phyloP scores from a whole-genome alignment of 2,113 vertebrate genomes.

The Brevimyrus niger region DNA sequence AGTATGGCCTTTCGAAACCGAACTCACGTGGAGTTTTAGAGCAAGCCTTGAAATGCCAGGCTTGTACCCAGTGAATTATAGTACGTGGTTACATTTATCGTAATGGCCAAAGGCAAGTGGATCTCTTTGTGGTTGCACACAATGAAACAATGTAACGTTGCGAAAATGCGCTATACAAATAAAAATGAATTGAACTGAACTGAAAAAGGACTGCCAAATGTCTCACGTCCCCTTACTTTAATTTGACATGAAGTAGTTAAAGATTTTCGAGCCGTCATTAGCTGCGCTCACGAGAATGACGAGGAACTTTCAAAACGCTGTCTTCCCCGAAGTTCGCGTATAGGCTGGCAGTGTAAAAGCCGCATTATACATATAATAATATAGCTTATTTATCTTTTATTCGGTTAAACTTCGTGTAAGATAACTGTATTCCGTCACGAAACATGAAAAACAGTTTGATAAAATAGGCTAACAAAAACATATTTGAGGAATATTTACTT shows the following conservation, averaged over 20 bases:
- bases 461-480: background rate
- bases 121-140: background rate
- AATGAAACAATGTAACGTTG: background rate
- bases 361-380: background rate
- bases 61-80: background rate
- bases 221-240: background rate
- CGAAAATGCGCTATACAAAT: too few species aligned
- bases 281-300: background rate
- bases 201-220: background rate
- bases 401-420: background rate
- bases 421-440: background rate
- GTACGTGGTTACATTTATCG: background rate
- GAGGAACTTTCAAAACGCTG: background rate
- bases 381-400: background rate
- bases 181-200: too few species aligned
- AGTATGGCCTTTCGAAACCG: background rate
- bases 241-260: background rate
- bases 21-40: background rate
- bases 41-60: background rate
- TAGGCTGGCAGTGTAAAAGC: background rate
- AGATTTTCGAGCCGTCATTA: background rate
- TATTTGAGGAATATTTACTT: background rate
- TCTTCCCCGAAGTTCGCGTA: background rate
- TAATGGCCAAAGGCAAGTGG: background rate
- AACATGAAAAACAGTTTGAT: background rate